A percentile compares a stretch with the other conserved stretches of the same genome.
These are phyloP conservation scores for Sinotaia quadrata DNA, from an alignment of 2,888 invertebrate genomes.

Conservation along the genomic window DNA sequence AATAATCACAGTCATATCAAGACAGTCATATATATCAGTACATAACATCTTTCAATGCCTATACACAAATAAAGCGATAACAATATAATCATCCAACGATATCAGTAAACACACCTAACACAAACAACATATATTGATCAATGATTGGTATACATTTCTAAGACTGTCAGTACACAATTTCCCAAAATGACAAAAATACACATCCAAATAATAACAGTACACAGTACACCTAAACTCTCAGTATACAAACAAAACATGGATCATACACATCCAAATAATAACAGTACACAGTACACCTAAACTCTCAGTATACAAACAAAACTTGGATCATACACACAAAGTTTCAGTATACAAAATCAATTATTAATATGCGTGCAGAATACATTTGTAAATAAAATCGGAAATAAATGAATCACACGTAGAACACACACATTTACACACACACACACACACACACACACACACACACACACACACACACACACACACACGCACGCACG, in stretches of 20 bases:
- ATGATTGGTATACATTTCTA: no score
- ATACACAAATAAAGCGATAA: no score
- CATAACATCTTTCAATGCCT: no score
- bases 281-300: not conserved
- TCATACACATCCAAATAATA: not conserved
- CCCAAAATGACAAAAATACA: no score
- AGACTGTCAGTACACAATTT: no score
- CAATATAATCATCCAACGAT: no score
- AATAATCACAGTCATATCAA: no score
- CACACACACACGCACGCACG: slow-evolving; percentile 10
- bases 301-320: not conserved
- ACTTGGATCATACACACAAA: slow-evolving; percentile 5
- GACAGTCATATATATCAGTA: no score
- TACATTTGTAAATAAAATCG: not conserved
- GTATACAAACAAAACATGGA: not conserved
- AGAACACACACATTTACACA: not conserved
- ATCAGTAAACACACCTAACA: no score
- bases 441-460: slow-evolving; percentile 4
- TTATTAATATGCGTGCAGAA: not conserved
- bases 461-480: slow-evolving; percentile 5
- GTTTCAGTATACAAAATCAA: not conserved
- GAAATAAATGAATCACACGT: no score
- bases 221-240: not conserved
- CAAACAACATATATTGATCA: no score
- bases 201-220: no score